A percentile compares a stretch with the other conserved stretches of the same genome.
Conservation (phyloP, 1,140 invertebrate species). For the Piezodorus guildinii region DNA sequence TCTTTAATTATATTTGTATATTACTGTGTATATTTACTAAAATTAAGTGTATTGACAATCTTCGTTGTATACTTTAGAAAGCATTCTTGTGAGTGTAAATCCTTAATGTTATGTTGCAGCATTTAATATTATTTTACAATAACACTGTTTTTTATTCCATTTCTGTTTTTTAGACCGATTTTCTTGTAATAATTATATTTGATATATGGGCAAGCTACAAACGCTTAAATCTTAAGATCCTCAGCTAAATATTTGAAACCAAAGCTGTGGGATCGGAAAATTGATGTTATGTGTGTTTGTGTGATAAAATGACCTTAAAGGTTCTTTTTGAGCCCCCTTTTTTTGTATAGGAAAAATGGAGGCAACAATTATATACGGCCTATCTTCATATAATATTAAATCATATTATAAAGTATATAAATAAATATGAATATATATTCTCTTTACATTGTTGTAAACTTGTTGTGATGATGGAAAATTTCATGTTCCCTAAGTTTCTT, state of each 20-base stretch:
- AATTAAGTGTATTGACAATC: too few species aligned
- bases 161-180: neutral
- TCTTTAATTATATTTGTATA: too few species aligned
- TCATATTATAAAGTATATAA: neutral
- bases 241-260: too few species aligned
- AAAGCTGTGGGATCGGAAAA: neutral
- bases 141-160: neutral
- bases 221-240: conserved; percentile 1
- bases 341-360: conserved; percentile 9
- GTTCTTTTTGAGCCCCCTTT: conserved; percentile 4
- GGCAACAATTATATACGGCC: conserved; percentile 13
- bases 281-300: conserved; percentile 3
- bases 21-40: too few species aligned
- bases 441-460: conserved; percentile 14
- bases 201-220: conserved; percentile 9
- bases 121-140: neutral
- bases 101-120: too few species aligned
- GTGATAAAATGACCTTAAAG: conserved; percentile 7
- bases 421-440: conserved; percentile 12
- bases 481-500: conserved; percentile 11
- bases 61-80: too few species aligned
- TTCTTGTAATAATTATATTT: neutral
- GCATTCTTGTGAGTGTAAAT: too few species aligned
- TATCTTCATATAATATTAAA: conserved; percentile 10
- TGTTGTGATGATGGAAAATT: neutral